These are phyloP conservation scores for Hippotragus niger DNA, from an alignment of 2,113 vertebrate genomes.

Conservation along the genomic window DNA sequence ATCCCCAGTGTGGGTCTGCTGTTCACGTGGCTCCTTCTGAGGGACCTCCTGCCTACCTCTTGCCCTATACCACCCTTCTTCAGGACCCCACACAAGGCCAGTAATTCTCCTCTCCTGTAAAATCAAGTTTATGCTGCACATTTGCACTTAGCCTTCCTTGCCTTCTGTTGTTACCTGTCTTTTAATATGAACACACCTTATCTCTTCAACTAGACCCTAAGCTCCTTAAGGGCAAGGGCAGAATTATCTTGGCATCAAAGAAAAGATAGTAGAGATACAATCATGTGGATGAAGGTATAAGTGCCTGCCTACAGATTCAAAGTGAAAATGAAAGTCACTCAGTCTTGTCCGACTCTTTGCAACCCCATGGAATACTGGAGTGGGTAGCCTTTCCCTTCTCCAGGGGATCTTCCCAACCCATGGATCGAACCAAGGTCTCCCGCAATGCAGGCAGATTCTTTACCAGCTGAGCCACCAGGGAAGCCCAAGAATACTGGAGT, in stretches of 20 bases:
- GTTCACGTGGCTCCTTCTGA: background rate
- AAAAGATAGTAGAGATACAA: background rate
- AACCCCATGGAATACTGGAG: background rate
- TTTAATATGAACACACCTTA: background rate
- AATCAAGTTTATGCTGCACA: background rate
- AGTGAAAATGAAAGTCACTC: background rate
- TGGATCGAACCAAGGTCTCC: background rate
- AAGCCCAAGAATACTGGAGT: background rate
- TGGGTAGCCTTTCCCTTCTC: background rate
- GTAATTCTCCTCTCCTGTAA: background rate
- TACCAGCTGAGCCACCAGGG: background rate
- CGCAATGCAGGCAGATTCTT: rapidly evolving
- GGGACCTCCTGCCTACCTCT: background rate
- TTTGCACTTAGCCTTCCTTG: background rate
- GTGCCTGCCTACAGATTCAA: background rate
- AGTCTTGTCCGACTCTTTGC: background rate
- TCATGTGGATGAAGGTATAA: rapidly evolving
- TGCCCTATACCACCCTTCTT: rapidly evolving
- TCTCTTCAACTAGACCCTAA: background rate
- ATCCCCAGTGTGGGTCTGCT: too few relatives aligned
- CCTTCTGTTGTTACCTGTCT: background rate
- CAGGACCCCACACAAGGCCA: background rate
- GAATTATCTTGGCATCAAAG: background rate
- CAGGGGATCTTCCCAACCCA: background rate
- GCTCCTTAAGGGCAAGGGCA: background rate